Base-by-base conservation (phyloP, 2,888 invertebrate species). In the Stenodera caucasica region DNA sequence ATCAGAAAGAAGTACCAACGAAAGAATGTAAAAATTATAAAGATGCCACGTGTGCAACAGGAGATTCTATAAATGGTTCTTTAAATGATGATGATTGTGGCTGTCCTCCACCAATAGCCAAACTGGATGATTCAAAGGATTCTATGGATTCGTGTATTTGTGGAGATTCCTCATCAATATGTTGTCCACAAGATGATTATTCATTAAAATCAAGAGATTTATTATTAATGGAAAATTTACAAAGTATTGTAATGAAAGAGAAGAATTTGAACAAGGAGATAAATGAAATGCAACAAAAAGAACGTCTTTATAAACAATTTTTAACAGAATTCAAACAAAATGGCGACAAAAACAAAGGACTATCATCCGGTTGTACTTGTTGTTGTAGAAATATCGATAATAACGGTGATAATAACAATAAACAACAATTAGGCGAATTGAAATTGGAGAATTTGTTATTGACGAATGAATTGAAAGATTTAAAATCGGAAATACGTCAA, bases 261-360 rank as follows among this genome's bases (percentile, higher is more conserved):
- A 82, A 86, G 51, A 84, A 85, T 33, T 80, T 90, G 61, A 87
- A 87, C 74, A 81, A 79, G 52, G 82, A 86, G 61, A 84, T 90
- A 18, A 82, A 82, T 35, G 87, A 89, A 65, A 75, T 90, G 54
- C 86, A 89, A 75, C 80, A 84, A 54, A 82, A 87, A 50, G 89
- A 90, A 74, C 81, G 86, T 1, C 86, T 88, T 0, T 90, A 90
- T 71, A 82, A 89, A 70, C 87, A 55, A 30, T 60, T 63, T 2
- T 55, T 68, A 2, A 59, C 60, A 14, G 66, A 65, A 21, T 53
- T n/a, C n/a, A n/a, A 56, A 12, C 54, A 58, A 53, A 58, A 58
- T 21, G 12, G 49, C 14, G 50, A 59, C 53, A 7, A 55, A 35
- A 40, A 11, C 14, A 18, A 50, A 2, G 8, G 2, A 26, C 45